These are phyloP conservation scores for Onthophagus sagittarius DNA, from an alignment of 2,888 invertebrate genomes.

Conservation along the genomic window DNA sequence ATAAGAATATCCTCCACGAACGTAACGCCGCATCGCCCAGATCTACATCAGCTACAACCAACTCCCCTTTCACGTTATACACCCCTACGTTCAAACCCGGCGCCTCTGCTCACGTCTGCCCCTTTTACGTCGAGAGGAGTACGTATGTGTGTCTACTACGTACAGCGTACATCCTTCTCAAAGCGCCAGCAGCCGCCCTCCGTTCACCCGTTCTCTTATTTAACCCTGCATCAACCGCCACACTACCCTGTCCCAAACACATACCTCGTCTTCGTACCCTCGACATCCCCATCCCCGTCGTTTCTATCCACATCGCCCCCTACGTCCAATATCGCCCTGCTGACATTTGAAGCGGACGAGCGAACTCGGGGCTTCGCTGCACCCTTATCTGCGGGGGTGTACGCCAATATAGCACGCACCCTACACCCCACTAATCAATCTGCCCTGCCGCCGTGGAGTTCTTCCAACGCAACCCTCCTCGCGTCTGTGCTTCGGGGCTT, in stretches of 20 bases:
- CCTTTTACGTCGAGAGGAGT: constrained; percentile 5
- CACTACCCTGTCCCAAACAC: constrained; percentile 29
- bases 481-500: constrained; percentile 8
- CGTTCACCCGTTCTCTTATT: constrained; percentile 24
- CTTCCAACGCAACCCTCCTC: constrained; percentile 31
- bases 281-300: constrained; percentile 11
- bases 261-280: constrained; percentile 28
- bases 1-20: not conserved
- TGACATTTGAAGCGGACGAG: constrained; percentile 38
- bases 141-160: constrained; percentile 6
- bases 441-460: constrained; percentile 35
- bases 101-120: constrained; percentile 6
- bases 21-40: not conserved
- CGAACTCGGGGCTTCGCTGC: constrained; percentile 33
- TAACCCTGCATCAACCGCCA: constrained; percentile 15
- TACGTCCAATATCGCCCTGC: constrained; percentile 34
- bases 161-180: constrained; percentile 9
- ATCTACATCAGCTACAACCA: constrained; percentile 13
- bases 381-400: constrained; percentile 41
- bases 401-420: constrained; percentile 42
- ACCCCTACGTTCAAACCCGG: constrained; percentile 7
- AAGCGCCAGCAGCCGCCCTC: not conserved
- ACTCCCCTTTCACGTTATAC: constrained; percentile 16
- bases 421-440: constrained; percentile 48
- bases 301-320: constrained; percentile 3